phyloP scores from a whole-genome alignment of 2,797 vertebrate genomes.

The Numenius phaeopus region DNA sequence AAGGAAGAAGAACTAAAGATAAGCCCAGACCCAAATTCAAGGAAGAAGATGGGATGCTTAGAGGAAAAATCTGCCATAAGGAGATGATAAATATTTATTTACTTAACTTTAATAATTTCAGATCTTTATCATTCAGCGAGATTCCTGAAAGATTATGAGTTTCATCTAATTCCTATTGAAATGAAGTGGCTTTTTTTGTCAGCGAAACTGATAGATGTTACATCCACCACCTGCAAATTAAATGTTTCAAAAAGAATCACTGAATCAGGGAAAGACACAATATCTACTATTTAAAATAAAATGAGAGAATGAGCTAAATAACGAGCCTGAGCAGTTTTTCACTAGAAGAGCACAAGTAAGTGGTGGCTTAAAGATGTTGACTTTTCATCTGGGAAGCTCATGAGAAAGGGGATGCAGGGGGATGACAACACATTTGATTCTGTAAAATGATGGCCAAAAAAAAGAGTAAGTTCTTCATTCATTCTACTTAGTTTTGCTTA shows the following conservation, averaged over 20 bases:
- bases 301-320: background rate
- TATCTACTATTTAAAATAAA: background rate
- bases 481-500: constrained; percentile 4
- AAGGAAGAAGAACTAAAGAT: constrained; percentile 36
- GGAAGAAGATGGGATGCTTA: constrained; percentile 1
- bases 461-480: background rate
- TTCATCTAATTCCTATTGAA: background rate
- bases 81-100: constrained; percentile 28
- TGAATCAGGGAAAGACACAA: background rate
- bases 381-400: background rate
- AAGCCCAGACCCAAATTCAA: background rate
- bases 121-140: background rate
- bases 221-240: background rate
- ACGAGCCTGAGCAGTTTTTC: background rate
- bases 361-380: background rate
- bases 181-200: background rate
- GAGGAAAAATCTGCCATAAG: background rate
- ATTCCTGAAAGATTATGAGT: constrained; percentile 17
- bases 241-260: background rate
- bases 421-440: background rate
- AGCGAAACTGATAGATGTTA: background rate
- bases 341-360: background rate
- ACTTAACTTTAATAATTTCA: background rate
- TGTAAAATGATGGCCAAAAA: background rate
- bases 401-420: background rate